A percentile compares a stretch with the other conserved stretches of the same genome.
phyloP scores from a whole-genome alignment of 2,888 invertebrate species.

The Hyles lineata region DNA sequence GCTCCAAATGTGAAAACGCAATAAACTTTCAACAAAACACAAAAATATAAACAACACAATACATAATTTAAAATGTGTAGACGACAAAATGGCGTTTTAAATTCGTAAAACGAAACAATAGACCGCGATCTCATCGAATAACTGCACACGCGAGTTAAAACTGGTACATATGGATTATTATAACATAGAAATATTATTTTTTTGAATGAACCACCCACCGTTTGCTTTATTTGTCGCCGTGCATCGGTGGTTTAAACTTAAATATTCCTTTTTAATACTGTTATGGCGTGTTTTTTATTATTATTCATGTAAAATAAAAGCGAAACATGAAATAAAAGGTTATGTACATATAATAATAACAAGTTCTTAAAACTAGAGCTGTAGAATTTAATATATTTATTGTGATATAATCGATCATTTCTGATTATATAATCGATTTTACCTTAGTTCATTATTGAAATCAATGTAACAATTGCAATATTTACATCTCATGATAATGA shows the following conservation, averaged over 20 bases:
- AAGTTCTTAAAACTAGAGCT: slow-evolving; percentile 61
- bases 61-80: slow-evolving; percentile 33
- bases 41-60: slow-evolving; percentile 32
- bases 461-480: neutral
- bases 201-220: slow-evolving; percentile 74
- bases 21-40: slow-evolving; percentile 39
- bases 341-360: slow-evolving; percentile 77
- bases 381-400: slow-evolving; percentile 23
- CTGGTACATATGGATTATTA: slow-evolving; percentile 63
- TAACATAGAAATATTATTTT: slow-evolving; percentile 56
- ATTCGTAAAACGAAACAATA: slow-evolving; percentile 73
- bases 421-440: slow-evolving; percentile 3
- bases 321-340: slow-evolving; percentile 77
- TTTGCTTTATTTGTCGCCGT: slow-evolving; percentile 51
- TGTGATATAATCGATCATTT: neutral
- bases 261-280: slow-evolving; percentile 50
- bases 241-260: slow-evolving; percentile 32
- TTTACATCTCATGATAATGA: neutral
- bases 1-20: slow-evolving; percentile 5
- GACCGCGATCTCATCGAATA: slow-evolving; percentile 71
- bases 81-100: slow-evolving; percentile 74
- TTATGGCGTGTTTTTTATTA: slow-evolving; percentile 55
- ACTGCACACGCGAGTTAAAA: slow-evolving; percentile 77
- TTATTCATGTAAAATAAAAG: slow-evolving; percentile 67
- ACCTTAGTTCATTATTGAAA: neutral